Conservation (phyloP, 2,113 vertebrate species). For the Melanotaenia duboulayi region DNA sequence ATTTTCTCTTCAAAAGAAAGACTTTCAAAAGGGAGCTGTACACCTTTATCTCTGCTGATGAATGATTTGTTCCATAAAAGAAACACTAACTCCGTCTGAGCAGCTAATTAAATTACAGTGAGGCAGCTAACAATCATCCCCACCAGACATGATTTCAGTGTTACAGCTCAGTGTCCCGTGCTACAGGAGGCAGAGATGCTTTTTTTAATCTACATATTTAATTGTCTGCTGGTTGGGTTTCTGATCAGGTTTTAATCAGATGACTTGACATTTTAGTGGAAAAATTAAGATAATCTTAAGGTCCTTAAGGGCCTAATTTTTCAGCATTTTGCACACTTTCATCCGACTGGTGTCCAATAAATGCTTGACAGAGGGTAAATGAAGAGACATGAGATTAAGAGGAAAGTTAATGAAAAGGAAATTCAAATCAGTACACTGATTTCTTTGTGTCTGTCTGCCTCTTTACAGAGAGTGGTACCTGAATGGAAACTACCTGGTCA, state of each 20-base stretch:
- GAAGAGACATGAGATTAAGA: conserved; percentile 19
- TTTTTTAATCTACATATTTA: conserved; percentile 29
- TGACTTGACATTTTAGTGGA: background rate
- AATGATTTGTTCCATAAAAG: no score
- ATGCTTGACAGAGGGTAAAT: conserved; percentile 11
- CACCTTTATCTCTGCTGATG: no score
- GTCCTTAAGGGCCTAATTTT: background rate
- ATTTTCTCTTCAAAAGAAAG: no score
- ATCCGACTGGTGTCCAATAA: background rate
- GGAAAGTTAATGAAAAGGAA: conserved; percentile 3
- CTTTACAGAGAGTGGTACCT: conserved; percentile 89
- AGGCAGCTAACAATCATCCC: no score
- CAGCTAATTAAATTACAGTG: no score
- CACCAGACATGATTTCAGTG: background rate
- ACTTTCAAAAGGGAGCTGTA: no score
- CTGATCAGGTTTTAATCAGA: conserved; percentile 13
- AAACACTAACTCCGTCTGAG: no score
- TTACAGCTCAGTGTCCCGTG: background rate
- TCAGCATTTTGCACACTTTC: background rate
- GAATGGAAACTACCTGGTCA: conserved; percentile 90
- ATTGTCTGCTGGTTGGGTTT: conserved; percentile 6
- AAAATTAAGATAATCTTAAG: conserved; percentile 5
- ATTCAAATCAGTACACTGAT: conserved; percentile 31
- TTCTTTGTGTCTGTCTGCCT: conserved; percentile 43
- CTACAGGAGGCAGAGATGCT: conserved; percentile 14